phyloP scores from a whole-genome alignment of 1,140 invertebrate species.

The Plectrocnemia conspersa region DNA sequence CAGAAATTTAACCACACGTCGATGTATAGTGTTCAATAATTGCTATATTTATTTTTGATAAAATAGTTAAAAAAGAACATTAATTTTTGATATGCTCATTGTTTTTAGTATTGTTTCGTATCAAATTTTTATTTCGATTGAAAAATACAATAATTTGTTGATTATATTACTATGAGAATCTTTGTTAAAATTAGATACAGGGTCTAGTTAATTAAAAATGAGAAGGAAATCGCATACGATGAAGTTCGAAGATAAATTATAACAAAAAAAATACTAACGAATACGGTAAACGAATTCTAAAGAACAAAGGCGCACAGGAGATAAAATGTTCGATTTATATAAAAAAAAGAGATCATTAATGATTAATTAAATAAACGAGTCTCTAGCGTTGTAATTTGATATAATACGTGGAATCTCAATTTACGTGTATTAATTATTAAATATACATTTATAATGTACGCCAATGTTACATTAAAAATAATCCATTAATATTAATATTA shows the following conservation, averaged over 20 bases:
- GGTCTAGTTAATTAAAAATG: conserved; percentile 33
- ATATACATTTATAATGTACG: conserved; percentile 2
- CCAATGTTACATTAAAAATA: neutral
- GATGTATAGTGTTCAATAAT: no score
- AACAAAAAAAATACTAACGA: neutral
- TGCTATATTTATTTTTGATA: no score
- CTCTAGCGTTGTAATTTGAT: neutral
- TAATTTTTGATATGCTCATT: no score
- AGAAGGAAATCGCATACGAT: neutral
- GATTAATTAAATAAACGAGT: neutral
- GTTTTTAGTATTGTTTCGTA: no score
- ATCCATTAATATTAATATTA: neutral
- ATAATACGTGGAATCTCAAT: neutral
- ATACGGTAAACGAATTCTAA: neutral
- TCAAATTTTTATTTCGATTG: no score
- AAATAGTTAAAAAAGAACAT: conserved; percentile 12
- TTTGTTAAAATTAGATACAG: conserved; percentile 33
- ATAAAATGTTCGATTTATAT: neutral
- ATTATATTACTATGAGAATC: no score
- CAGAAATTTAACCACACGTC: no score
- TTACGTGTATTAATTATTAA: conserved; percentile 13
- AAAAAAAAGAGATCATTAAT: neutral
- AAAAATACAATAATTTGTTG: no score
- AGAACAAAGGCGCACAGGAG: neutral
- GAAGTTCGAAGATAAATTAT: conserved; percentile 10